Base-by-base conservation (phyloP, 1,140 invertebrate genomes). In the Daktulosphaira vitifoliae region DNA sequence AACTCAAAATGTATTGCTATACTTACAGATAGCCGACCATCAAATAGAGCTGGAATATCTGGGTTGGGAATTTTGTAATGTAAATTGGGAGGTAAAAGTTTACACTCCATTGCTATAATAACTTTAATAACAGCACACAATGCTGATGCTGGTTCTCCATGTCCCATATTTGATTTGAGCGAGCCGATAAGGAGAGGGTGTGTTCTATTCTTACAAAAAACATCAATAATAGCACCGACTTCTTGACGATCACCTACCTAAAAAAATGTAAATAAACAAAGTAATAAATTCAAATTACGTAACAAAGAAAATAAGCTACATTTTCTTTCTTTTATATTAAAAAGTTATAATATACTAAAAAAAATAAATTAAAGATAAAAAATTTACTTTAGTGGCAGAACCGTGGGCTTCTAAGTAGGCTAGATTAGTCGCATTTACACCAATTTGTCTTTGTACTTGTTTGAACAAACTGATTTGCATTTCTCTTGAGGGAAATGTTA, bases 131-230 rank as follows among this genome's bases (percentile, higher is more conserved):
- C 69, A 5, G 80, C 76, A 67, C 78, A 79, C 0, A 85, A 66
- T 25, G 79, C 78, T 71, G 84, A 84, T 2, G 81, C 81, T 16
- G 85, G 79, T 73, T 88, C 85, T 22, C 83, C 78, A 69, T 89
- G 86, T 0, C 86, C 86, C 79, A 87, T 83, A 73, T 88, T 88
- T 2, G 82, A 84, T 70, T 86, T 88, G 1, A 86, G 81, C 8
- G 85, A 85, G 2, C 86, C 86, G 67, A 88, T 82, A 2, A 82
- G 70, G 2, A 89, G 75, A 23, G 84, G 81, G 7, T 69, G 37
- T 4, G 72, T 70, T 42, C 82, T 73, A 18, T 77, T 73, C 22
- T 70, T 75, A 39, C 74, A 75, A 53, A 74, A 77, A 8, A 76
- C 70, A 15, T 71, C 65, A 8, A 72, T 72, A 3, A 77, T 68